Evolutionary conservation across 2,888 invertebrate genomes (phyloP).

Genomic region (Oscheius sp.): DNA sequence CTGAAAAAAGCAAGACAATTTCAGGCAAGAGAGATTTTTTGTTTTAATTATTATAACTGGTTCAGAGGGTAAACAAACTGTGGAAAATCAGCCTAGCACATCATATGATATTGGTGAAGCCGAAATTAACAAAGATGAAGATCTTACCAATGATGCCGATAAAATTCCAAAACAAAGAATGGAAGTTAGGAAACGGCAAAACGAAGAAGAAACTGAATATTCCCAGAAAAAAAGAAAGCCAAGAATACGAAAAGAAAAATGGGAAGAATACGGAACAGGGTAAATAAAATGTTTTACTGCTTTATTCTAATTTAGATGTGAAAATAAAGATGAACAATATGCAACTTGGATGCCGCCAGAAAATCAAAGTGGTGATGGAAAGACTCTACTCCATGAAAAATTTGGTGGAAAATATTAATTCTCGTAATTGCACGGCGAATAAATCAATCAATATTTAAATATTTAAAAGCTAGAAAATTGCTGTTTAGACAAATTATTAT

Average conservation of each 20-base stretch:
- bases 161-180: not conserved
- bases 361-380: slow-evolving; percentile 77
- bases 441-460: not conserved
- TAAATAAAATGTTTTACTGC: not conserved
- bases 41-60: not conserved
- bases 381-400: slow-evolving; percentile 57
- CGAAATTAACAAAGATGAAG: not conserved
- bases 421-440: not conserved
- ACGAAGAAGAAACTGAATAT: not conserved
- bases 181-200: slow-evolving; percentile 14
- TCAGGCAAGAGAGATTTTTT: too few species aligned
- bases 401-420: slow-evolving; percentile 61
- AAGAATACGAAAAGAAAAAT: slow-evolving; percentile 13
- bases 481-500: not conserved
- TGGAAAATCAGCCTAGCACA: too few species aligned
- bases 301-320: slow-evolving; percentile 24
- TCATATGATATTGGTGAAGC: not conserved
- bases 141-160: not conserved
- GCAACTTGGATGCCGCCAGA: slow-evolving; percentile 83
- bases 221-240: slow-evolving; percentile 17
- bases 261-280: slow-evolving; percentile 45
- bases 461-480: not conserved
- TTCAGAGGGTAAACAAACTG: not conserved
- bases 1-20: too few species aligned
- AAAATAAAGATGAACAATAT: slow-evolving; percentile 73